Evolutionary conservation across 2,797 vertebrate genomes (phyloP).

Genomic region (Coregonus sp.): DNA sequence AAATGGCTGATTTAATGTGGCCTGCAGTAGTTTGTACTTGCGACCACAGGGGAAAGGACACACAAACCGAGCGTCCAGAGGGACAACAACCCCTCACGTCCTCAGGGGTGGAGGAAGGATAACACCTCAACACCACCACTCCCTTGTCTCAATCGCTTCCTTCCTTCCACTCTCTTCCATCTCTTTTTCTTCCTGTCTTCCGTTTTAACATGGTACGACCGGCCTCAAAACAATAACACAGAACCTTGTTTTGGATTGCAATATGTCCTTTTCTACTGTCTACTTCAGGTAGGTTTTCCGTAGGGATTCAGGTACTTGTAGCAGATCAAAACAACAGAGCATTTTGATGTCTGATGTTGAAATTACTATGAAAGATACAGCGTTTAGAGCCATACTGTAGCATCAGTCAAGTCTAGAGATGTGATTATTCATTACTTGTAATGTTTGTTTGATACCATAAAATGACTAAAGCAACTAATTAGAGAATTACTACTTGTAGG

Average conservation of each 20-base stretch:
- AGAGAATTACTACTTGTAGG: not conserved
- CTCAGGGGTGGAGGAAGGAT: not conserved
- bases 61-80: not conserved
- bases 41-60: not conserved
- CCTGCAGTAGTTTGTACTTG: not conserved
- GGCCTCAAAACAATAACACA: not conserved
- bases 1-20: no score
- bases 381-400: no score
- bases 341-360: not conserved
- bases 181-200: not conserved
- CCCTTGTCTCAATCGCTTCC: not conserved
- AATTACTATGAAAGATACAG: not conserved
- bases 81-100: not conserved
- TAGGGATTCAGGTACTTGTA: not conserved
- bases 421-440: not conserved
- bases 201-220: not conserved
- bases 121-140: slow-evolving; percentile 5
- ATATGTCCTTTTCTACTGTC: not conserved
- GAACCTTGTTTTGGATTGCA: not conserved
- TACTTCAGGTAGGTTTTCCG: not conserved
- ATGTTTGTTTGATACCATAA: not conserved
- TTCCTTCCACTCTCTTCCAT: not conserved
- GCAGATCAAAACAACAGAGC: not conserved
- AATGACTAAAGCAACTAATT: not conserved
- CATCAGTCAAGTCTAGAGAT: not conserved